Conservation (phyloP, 2,888 invertebrate genomes). For the Ethmia dodecea region DNA sequence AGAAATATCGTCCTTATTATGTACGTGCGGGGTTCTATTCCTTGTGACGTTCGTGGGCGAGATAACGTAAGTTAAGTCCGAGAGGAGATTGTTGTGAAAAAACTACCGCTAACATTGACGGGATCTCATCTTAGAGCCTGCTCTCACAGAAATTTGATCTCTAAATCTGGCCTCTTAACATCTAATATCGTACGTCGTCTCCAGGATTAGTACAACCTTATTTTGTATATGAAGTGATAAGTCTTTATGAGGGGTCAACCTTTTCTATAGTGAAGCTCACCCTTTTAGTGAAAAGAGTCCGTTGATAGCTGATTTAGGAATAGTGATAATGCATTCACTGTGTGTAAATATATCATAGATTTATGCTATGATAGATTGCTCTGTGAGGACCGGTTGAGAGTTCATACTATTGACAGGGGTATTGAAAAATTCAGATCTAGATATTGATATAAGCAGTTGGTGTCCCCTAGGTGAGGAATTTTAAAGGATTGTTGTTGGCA, state of each 20-base stretch:
- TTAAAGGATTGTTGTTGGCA: constrained; percentile 34
- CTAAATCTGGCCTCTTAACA: constrained; percentile 38
- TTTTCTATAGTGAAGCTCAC: constrained; percentile 74
- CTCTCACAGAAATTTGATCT: constrained; percentile 48
- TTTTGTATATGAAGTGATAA: constrained; percentile 78
- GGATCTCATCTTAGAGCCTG: constrained; percentile 53
- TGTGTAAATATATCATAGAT: constrained; percentile 76
- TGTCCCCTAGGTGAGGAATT: constrained; percentile 37
- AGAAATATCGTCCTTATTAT: constrained; percentile 78
- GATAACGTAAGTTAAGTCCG: constrained; percentile 78
- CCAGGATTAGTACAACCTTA: constrained; percentile 71
- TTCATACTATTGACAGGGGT: constrained; percentile 30
- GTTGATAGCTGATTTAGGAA: constrained; percentile 78
- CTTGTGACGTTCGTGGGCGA: constrained; percentile 70
- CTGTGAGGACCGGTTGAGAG: constrained; percentile 33
- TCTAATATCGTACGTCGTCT: constrained; percentile 32
- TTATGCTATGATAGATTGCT: constrained; percentile 69
- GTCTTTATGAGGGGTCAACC: constrained; percentile 79
- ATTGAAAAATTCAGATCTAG: constrained; percentile 12
- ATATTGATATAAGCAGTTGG: constrained; percentile 12
- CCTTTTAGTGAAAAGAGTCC: constrained; percentile 78
- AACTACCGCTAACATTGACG: constrained; percentile 72
- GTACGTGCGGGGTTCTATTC: constrained; percentile 76
- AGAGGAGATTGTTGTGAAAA: constrained; percentile 76
- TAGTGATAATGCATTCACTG: constrained; percentile 72